phyloP scores from a whole-genome alignment of 2,888 invertebrate species.

The Drosophila limbata region DNA sequence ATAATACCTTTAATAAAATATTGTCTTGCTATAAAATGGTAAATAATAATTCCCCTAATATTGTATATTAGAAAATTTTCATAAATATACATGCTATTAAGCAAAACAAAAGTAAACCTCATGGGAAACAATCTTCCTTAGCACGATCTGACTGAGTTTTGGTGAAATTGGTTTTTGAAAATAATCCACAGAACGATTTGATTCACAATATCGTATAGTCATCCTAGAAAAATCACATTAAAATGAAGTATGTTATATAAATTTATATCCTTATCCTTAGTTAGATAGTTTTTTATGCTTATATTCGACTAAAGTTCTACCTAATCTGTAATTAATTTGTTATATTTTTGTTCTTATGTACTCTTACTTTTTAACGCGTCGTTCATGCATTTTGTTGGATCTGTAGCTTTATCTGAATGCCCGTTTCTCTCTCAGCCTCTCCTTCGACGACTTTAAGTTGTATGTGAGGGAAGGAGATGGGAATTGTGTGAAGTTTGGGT shows the following conservation, averaged over 20 bases:
- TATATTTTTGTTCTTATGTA: neutral
- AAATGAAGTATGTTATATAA: too few species aligned
- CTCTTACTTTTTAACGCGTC: constrained; percentile 84
- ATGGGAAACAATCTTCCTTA: neutral
- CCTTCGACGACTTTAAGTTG: neutral
- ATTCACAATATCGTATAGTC: neutral
- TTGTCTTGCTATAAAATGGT: too few species aligned
- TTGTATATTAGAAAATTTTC: too few species aligned
- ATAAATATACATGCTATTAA: neutral
- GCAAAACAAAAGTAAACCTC: neutral
- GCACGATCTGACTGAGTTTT: neutral
- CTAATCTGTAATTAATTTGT: neutral
- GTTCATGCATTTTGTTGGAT: constrained; percentile 77
- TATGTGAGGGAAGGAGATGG: neutral
- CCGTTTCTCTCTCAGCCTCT: neutral
- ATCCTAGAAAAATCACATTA: neutral
- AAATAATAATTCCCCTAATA: too few species aligned
- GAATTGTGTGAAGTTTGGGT: neutral
- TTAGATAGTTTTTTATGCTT: too few species aligned
- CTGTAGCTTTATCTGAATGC: neutral
- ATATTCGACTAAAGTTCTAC: neutral
- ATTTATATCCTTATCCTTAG: too few species aligned
- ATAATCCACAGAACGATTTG: too few species aligned
- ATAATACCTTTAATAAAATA: too few species aligned
- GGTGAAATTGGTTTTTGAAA: neutral